A percentile compares a stretch with the other conserved stretches of the same genome.
Evolutionary conservation across 2,888 invertebrate genomes (phyloP).

Genomic region (Brachypalpus laphriformis): DNA sequence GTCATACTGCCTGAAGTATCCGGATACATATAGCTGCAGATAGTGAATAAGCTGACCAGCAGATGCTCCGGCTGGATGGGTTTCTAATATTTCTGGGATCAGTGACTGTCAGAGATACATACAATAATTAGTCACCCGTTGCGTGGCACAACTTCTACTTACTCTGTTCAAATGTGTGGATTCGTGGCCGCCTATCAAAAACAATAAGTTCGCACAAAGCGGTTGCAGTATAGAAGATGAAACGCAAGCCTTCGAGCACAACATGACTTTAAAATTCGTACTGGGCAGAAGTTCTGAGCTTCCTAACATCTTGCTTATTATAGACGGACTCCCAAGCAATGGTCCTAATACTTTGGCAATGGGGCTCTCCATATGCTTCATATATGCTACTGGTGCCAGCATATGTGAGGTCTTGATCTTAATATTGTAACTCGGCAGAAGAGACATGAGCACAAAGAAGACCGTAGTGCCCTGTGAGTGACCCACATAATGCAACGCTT

Average conservation of each 20-base stretch:
- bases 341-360: conserved; percentile 83
- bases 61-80: conserved; percentile 88
- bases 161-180: conserved; percentile 80
- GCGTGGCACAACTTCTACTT: conserved; percentile 81
- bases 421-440: conserved; percentile 87
- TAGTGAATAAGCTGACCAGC: conserved; percentile 88
- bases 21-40: conserved; percentile 85
- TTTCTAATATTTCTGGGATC: conserved; percentile 86
- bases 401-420: conserved; percentile 87
- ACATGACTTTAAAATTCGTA: conserved; percentile 76
- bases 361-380: conserved; percentile 82
- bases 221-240: conserved; percentile 82
- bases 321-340: conserved; percentile 79
- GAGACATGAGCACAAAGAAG: conserved; percentile 88
- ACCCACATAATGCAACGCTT: conserved; percentile 89
- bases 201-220: conserved; percentile 78
- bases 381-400: conserved; percentile 88
- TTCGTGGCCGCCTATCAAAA: conserved; percentile 80
- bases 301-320: conserved; percentile 78
- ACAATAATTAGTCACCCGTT: conserved; percentile 84
- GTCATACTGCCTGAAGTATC: conserved; percentile 85
- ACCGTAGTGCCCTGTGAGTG: conserved; percentile 87
- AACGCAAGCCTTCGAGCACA: conserved; percentile 84
- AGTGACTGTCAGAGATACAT: conserved; percentile 85
- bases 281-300: conserved; percentile 86